Conservation (phyloP, 1,140 invertebrate genomes). For the Aphaenogaster ashmeadi region DNA sequence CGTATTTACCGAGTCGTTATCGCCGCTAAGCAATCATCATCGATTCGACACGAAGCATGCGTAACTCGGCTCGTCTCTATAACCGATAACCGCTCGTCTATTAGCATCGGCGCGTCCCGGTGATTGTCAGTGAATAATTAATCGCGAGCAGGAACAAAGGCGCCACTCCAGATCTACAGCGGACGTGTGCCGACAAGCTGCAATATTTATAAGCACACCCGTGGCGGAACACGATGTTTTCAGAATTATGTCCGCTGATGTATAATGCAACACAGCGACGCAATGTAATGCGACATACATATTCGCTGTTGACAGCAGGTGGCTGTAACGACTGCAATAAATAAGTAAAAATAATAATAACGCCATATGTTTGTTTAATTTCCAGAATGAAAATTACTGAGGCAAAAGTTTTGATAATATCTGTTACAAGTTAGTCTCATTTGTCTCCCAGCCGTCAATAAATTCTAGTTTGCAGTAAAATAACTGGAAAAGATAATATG, state of each 20-base stretch:
- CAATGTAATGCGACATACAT: conserved; percentile 45
- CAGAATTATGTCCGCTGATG: conserved; percentile 55
- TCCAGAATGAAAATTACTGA: neutral
- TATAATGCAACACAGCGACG: conserved; percentile 50
- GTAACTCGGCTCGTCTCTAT: conserved; percentile 7
- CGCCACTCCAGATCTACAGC: conserved; percentile 46
- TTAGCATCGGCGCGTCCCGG: conserved; percentile 44
- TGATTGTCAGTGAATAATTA: conserved; percentile 58
- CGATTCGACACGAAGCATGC: conserved; percentile 30
- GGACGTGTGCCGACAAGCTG: conserved; percentile 32
- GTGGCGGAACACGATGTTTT: conserved; percentile 37
- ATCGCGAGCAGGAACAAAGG: conserved; percentile 48
- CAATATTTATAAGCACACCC: conserved; percentile 54
- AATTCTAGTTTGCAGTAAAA: neutral
- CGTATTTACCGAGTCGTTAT: conserved; percentile 18
- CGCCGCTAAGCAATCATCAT: conserved; percentile 29
- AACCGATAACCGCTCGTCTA: conserved; percentile 16
- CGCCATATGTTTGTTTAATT: neutral
- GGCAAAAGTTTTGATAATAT: neutral
- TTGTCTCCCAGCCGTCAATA: neutral
- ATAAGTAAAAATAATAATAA: conserved; percentile 33
- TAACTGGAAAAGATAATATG: neutral
- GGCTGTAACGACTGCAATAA: conserved; percentile 43
- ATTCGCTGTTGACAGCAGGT: conserved; percentile 41
- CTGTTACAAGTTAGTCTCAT: neutral